These are phyloP conservation scores for Scaptomyza flava DNA, from an alignment of 2,888 invertebrate species.

Conservation along the genomic window DNA sequence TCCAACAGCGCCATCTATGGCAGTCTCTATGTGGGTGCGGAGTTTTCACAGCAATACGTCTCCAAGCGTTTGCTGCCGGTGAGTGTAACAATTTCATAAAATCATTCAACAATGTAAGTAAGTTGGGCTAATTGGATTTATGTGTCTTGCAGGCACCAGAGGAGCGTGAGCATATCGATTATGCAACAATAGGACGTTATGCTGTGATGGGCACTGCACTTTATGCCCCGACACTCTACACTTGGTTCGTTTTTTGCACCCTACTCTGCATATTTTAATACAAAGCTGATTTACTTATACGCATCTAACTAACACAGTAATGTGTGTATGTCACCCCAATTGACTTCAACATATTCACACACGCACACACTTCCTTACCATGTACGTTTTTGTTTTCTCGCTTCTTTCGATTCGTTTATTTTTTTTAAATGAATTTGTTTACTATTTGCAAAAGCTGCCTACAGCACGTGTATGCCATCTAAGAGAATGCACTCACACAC, in stretches of 20 bases:
- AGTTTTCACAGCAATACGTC: conserved; percentile 91
- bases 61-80: conserved; percentile 88
- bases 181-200: conserved; percentile 86
- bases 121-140: conserved; percentile 42
- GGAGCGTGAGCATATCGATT: conserved; percentile 85
- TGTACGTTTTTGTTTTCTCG: conserved; percentile 57
- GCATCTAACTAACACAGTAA: conserved; percentile 7
- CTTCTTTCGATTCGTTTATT: conserved; percentile 29
- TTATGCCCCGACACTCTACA: conserved; percentile 87
- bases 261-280: not conserved
- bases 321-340: conserved; percentile 26
- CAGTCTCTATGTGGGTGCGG: conserved; percentile 91
- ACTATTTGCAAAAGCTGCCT: conserved; percentile 60
- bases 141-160: conserved; percentile 56
- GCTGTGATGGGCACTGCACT: conserved; percentile 87
- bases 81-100: conserved; percentile 47
- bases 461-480: conserved; percentile 64
- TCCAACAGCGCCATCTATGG: conserved; percentile 89
- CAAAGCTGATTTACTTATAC: not conserved
- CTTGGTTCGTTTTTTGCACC: conserved; percentile 85
- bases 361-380: conserved; percentile 21
- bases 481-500: conserved; percentile 33
- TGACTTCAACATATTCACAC: conserved; percentile 29
- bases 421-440: conserved; percentile 64
- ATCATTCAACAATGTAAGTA: not conserved